Base-by-base conservation (phyloP, 2,888 invertebrate species). In the Cerceris ruficornis region DNA sequence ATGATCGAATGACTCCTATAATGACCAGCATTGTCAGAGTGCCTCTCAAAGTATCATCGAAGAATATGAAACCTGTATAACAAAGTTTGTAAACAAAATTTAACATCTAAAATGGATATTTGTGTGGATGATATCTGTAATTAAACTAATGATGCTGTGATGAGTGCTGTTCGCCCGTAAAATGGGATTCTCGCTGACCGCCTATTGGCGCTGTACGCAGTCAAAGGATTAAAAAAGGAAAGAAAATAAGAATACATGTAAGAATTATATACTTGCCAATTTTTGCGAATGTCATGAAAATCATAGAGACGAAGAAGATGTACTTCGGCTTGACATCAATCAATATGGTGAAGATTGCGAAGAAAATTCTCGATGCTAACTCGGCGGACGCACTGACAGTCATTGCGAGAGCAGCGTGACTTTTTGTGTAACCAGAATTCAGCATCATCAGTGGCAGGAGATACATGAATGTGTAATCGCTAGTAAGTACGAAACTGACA, bases 341-440 rank as follows among this genome's bases (percentile, higher is more conserved):
- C 82, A 95, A 94, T 28, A 95, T 93, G 0, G 95, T 95, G 68
- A 95, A 93, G 6, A 95, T 78, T 0, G 95, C 95, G 2, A 96
- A 91, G 13, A 94, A 88, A 64, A 96, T 93, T 77, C 96, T 94
- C 0, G 96, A 95, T 0, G 93, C 77, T 15, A 96, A 93, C 92
- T 96, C 96, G 0, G 95, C 94, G 13, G 94, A 92, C 0, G 96
- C 96, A 0, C 95, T 95, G 2, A 95, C 94, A 81, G 96, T 96
- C 65, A 96, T 95, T 70, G 96, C 94, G 2, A 94, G 92, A 0
- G 96, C 96, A 0, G 95, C 94, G 85, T 96, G 94, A 77, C 93
- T 92, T 89, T 94, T 93, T 7, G 93, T 91, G 87, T 94, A 95
- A 76, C 94, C 94, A 69, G 93, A 92, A 1, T 94, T 94, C 69